Evolutionary conservation across 2,113 vertebrate species (phyloP), one percentile per base, ranked within the genome.

Genomic region (Mohoua ochrocephala): DNA sequence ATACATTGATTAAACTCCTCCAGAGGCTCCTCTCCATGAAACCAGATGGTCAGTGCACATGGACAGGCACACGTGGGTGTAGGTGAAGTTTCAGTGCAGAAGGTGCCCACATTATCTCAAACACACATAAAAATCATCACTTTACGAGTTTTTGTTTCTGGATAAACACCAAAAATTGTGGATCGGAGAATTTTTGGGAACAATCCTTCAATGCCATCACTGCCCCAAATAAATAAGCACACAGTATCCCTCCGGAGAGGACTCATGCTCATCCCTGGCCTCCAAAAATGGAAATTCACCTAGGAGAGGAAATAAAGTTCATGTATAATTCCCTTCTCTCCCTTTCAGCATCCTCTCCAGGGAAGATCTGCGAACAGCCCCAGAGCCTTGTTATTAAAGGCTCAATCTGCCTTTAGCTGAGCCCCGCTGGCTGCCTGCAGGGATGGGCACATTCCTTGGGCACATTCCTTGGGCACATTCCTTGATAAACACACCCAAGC

Each of bases 211-310:
- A 26, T 70, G 73, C 42, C 53, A 53, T 74, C 59, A 26, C 33
- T 59, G 15, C 33, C 42, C 42, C 65, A 80, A 75, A 79, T 70
- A 81, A 95, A 61, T 24, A 91, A 80, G 30, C n/a, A 69, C 41
- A 47, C 15, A 23, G 20, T 27, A 57, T 69, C 56, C 52, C 64
- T 89, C 89, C 71, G 19, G 59, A 84, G 47, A 87, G 14, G 14
- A 28, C 21, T 83, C 42, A 22, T 4, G 64, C 41, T 47, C 39
- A 80, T 73, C 54, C n/a, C 64, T 67, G 59, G 50, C 42, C 47
- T 77, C 44, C 61, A 78, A 71, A 95, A 93, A 69, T 39, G 39
- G 44, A 90, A 96, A 90, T 80, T 78, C 82, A 90, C 82, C 88
- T 64, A 64, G 71, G 30, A 90, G 33, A 91, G 52, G 82, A 94